Conservation (phyloP, 2,888 invertebrate species). For the Cancer borealis region DNA sequence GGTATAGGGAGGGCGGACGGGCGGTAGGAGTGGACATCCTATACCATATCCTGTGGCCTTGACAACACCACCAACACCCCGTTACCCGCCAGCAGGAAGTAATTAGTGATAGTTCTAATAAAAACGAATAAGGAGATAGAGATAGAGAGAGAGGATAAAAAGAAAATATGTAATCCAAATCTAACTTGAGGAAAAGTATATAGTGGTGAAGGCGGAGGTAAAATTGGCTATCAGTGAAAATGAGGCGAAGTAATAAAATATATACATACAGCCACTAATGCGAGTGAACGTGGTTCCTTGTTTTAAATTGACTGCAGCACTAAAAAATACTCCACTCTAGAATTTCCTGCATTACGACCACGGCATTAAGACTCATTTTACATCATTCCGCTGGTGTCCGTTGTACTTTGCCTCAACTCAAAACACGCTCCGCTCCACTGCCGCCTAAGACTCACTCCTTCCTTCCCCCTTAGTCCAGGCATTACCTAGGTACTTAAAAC, state of each 20-base stretch:
- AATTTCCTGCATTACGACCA: slow-evolving; percentile 18
- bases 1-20: not conserved
- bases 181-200: slow-evolving; percentile 21
- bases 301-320: not conserved
- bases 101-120: not conserved
- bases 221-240: slow-evolving; percentile 27
- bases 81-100: not conserved
- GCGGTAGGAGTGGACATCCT: not conserved
- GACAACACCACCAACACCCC: slow-evolving; percentile 21
- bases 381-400: not conserved
- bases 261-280: slow-evolving; percentile 13
- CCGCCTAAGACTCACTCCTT: not conserved
- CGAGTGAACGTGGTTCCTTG: slow-evolving; percentile 13
- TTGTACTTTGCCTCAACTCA: not conserved
- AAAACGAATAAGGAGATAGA: not conserved
- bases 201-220: not conserved
- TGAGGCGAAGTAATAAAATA: not conserved
- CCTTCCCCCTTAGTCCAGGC: not conserved
- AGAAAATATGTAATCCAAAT: not conserved
- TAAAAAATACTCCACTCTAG: not conserved
- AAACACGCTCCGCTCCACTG: not conserved
- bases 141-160: not conserved
- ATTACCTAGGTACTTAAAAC: not conserved
- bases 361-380: slow-evolving; percentile 9
- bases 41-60: slow-evolving; percentile 12